Evolutionary conservation across 2,113 vertebrate species (phyloP).

Genomic region (Phyllostomus discolor): DNA sequence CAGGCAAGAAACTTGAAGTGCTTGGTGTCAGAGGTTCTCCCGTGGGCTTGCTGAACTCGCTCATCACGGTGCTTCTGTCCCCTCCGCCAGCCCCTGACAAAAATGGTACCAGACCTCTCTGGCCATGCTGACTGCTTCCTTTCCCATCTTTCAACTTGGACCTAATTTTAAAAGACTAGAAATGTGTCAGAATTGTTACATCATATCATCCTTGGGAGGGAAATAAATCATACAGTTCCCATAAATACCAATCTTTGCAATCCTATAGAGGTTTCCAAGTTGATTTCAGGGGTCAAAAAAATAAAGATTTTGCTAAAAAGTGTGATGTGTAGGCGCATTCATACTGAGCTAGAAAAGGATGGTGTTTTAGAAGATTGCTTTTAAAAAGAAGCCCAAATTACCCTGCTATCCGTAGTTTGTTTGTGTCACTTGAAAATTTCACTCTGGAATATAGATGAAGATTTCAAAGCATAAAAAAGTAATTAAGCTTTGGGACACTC

Average conservation of each 20-base stretch:
- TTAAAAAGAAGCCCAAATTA: background rate
- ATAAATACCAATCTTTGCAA: background rate
- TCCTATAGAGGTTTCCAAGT: background rate
- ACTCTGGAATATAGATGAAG: conserved; percentile 2
- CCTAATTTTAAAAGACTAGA: conserved; percentile 42
- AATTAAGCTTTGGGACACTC: conserved; percentile 1
- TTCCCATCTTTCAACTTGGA: background rate
- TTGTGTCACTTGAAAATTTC: conserved; percentile 18
- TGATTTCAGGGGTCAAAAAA: conserved; percentile 17
- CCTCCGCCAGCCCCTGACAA: background rate
- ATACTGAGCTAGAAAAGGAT: background rate
- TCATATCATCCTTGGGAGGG: conserved; percentile 8
- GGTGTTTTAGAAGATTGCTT: background rate
- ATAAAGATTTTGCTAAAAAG: background rate
- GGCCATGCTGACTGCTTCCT: background rate
- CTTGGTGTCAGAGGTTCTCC: background rate
- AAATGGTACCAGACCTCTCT: background rate
- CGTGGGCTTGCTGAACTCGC: background rate
- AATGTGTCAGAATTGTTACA: conserved; percentile 5
- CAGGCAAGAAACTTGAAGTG: background rate
- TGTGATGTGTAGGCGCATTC: background rate
- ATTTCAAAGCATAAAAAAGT: conserved; percentile 46
- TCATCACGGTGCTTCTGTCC: background rate
- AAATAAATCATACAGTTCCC: background rate
- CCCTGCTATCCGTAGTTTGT: background rate